Conservation (phyloP, 2,113 vertebrate genomes). For the Cephalopholis sonnerati region DNA sequence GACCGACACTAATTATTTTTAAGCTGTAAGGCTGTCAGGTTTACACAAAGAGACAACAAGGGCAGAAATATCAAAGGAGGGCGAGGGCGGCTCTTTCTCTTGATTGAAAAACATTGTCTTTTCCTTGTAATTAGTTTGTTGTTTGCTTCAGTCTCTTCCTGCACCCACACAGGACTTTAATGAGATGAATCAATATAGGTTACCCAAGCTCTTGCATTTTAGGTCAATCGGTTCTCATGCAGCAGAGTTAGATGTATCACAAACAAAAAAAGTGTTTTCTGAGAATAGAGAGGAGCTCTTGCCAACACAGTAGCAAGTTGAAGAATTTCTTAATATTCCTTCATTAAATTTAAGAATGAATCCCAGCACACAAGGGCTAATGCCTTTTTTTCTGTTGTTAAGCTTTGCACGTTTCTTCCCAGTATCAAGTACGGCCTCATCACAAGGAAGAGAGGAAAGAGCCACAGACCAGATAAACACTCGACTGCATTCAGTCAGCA, state of each 20-base stretch:
- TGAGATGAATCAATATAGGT: constrained; percentile 26
- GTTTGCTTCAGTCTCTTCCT: constrained; percentile 9
- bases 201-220: constrained; percentile 10
- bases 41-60: not conserved
- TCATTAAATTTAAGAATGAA: not conserved
- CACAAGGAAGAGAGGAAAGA: not conserved
- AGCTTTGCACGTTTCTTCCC: not conserved
- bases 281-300: not conserved
- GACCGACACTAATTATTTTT: not conserved
- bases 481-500: not conserved
- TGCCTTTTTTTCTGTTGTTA: not conserved
- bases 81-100: not conserved
- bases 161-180: constrained; percentile 1
- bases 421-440: not conserved
- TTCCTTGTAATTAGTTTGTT: constrained; percentile 21
- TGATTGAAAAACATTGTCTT: not conserved
- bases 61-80: not conserved
- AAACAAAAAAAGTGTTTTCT: not conserved
- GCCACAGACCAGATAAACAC: not conserved
- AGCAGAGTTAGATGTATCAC: not conserved
- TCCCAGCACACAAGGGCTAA: not conserved
- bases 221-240: constrained; percentile 11
- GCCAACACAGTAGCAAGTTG: not conserved
- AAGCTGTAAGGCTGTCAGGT: not conserved
- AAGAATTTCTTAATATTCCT: not conserved